Conservation (phyloP, 2,113 vertebrate species). For the Baryphthengus martii region DNA sequence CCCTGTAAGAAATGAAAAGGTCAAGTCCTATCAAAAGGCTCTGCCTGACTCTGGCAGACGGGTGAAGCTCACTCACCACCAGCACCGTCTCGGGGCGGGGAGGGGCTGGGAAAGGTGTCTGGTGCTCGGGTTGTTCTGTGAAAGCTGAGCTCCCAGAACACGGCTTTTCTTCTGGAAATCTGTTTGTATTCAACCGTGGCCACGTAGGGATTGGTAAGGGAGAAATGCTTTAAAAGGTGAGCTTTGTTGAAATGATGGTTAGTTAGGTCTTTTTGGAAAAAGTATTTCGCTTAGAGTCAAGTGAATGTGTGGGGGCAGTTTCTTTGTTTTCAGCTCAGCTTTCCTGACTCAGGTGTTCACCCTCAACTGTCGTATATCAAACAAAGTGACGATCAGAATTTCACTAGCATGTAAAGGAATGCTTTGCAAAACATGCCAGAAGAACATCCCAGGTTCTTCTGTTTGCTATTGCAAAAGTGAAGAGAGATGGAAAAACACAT, state of each 20-base stretch:
- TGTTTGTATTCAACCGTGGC: background rate
- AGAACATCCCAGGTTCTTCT: background rate
- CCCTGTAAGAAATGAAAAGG: background rate
- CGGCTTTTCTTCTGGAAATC: background rate
- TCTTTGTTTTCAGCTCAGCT: background rate
- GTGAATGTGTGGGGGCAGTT: background rate
- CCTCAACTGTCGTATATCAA: background rate
- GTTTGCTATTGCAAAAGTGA: background rate
- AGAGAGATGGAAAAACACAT: background rate
- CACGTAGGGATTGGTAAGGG: background rate
- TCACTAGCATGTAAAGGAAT: background rate
- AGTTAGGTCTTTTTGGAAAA: background rate
- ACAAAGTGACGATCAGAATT: background rate
- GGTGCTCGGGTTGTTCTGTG: background rate
- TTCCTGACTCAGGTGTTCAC: background rate
- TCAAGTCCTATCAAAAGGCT: background rate
- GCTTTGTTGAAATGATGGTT: background rate
- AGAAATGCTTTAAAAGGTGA: background rate
- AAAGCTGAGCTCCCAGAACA: background rate
- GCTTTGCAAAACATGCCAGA: background rate
- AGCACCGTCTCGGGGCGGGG: fast-evolving
- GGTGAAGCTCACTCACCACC: background rate
- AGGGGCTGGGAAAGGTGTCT: background rate
- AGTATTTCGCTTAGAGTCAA: background rate
- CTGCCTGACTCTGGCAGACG: fast-evolving